These are phyloP conservation scores for Laterallus jamaicensis DNA, from an alignment of 2,113 vertebrate species.

Conservation along the genomic window DNA sequence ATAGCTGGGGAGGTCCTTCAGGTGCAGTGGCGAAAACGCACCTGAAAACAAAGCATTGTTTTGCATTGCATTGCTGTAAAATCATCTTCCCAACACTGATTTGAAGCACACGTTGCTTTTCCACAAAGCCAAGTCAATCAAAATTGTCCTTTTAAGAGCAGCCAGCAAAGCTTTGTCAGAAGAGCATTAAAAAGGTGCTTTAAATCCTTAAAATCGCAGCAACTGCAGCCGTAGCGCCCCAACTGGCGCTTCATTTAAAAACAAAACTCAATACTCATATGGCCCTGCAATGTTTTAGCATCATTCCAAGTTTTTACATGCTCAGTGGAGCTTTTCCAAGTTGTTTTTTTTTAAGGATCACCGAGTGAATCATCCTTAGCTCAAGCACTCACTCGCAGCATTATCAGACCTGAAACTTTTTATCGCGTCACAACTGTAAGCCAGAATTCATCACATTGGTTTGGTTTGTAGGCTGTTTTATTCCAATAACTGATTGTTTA, in stretches of 20 bases:
- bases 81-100: neutral
- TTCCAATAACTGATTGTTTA: neutral
- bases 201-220: neutral
- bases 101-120: neutral
- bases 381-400: accelerated
- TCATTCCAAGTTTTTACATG: neutral
- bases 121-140: neutral
- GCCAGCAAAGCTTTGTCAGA: neutral
- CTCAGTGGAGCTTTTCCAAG: neutral
- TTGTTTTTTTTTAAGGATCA: neutral
- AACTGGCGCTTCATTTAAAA: neutral
- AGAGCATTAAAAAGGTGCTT: neutral
- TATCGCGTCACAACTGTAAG: neutral
- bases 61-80: neutral
- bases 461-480: neutral
- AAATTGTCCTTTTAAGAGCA: neutral
- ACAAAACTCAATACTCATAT: accelerated
- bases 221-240: too few species aligned
- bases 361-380: neutral
- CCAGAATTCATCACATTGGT: neutral
- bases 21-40: neutral
- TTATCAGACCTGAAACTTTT: neutral
- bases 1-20: neutral
- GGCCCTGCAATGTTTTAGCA: neutral
- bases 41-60: neutral